Evolutionary conservation across 64 coral and sea anemone genomes (phyloP).

Genomic region (Catalaphyllia jardinei): DNA sequence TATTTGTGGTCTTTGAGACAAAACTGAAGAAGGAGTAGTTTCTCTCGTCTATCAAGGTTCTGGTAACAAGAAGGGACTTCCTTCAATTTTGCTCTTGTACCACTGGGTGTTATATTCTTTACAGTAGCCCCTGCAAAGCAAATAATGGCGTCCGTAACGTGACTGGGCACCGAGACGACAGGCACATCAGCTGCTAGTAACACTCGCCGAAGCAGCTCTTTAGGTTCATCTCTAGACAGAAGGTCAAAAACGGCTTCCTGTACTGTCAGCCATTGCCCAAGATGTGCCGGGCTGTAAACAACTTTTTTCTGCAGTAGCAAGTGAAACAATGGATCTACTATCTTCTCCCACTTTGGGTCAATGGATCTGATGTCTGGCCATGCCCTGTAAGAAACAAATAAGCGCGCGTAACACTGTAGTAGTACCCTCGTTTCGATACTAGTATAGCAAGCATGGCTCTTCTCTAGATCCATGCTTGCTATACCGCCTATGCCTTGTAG

Average conservation of each 20-base stretch:
- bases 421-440: too few species aligned
- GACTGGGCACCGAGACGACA: conserved; percentile 57
- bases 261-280: conserved; percentile 55
- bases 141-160: neutral
- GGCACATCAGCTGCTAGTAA: conserved; percentile 29
- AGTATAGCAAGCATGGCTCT: neutral
- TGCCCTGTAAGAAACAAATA: conserved; percentile 22
- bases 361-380: conserved; percentile 56
- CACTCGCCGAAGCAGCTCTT: conserved; percentile 12
- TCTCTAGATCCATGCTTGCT: too few species aligned
- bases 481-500: too few species aligned
- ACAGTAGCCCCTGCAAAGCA: too few species aligned
- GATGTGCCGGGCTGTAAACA: conserved; percentile 40
- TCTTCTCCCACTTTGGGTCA: conserved; percentile 63
- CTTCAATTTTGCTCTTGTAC: conserved; percentile 21
- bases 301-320: conserved; percentile 35
- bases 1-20: neutral
- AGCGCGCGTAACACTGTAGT: neutral
- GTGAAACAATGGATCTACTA: conserved; percentile 38
- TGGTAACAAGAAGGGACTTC: conserved; percentile 6
- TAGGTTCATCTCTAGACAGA: neutral
- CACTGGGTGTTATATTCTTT: too few species aligned
- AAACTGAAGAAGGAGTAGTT: conserved; percentile 60
- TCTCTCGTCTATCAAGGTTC: conserved; percentile 24
- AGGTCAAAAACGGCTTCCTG: conserved; percentile 45